Conservation (phyloP, 1,140 invertebrate genomes). For the Colletes latitarsis region DNA sequence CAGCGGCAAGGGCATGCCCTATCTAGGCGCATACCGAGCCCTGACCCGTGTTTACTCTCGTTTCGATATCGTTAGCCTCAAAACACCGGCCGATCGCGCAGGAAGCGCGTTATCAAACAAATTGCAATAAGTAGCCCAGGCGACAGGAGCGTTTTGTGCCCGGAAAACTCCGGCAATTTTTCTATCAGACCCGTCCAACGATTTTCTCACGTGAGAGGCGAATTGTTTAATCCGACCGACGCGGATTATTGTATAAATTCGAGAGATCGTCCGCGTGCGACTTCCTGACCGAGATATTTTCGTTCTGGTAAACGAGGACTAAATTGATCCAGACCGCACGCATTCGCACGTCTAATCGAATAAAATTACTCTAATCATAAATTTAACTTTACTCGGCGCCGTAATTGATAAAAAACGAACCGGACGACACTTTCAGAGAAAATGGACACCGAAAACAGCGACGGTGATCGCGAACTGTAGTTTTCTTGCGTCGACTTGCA, state of each 20-base stretch:
- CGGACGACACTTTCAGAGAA: too few relatives aligned
- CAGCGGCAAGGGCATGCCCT: slow-evolving; percentile 68
- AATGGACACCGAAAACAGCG: too few relatives aligned
- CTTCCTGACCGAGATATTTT: slow-evolving; percentile 9
- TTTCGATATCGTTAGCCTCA: neutral
- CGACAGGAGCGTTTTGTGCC: neutral
- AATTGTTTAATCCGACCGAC: slow-evolving; percentile 18
- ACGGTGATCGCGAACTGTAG: too few relatives aligned
- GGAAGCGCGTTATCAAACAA: slow-evolving; percentile 26
- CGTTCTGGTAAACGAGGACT: neutral
- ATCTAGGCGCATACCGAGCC: slow-evolving; percentile 49
- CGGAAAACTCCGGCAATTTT: slow-evolving; percentile 47
- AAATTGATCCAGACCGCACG: neutral
- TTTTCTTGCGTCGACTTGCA: too few relatives aligned
- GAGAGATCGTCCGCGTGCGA: neutral
- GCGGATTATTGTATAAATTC: slow-evolving; percentile 26
- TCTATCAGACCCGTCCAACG: slow-evolving; percentile 29
- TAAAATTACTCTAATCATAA: neutral
- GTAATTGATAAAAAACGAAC: too few relatives aligned
- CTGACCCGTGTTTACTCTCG: slow-evolving; percentile 27
- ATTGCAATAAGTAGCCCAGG: neutral
- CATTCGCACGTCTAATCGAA: too few relatives aligned
- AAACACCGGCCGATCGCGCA: neutral
- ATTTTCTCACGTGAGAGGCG: slow-evolving; percentile 35
- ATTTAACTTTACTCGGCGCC: neutral